These are phyloP conservation scores for Pangasius larnaudii DNA, from an alignment of 2,797 vertebrate genomes.

Conservation along the genomic window DNA sequence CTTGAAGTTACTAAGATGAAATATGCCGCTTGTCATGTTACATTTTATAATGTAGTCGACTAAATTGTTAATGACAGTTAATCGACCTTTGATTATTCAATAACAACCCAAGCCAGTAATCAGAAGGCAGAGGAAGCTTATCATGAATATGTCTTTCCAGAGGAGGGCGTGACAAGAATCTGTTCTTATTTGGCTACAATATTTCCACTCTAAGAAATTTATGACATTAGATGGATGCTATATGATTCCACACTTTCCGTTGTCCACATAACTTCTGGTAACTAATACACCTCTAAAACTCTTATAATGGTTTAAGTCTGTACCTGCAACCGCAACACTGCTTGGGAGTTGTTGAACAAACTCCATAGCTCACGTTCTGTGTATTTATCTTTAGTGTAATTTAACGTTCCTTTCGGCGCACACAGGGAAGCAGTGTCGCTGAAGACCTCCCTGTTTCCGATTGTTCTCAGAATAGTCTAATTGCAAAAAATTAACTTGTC, in stretches of 20 bases:
- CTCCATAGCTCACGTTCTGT: slow-evolving; percentile 44
- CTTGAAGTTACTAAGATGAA: neutral
- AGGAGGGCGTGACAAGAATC: neutral
- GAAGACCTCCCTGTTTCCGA: slow-evolving; percentile 77
- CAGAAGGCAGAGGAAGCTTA: neutral
- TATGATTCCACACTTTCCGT: slow-evolving; percentile 19
- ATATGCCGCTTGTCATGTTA: no score
- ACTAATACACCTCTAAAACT: neutral
- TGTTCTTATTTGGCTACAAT: neutral
- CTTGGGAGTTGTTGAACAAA: slow-evolving; percentile 50
- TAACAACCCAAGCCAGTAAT: neutral
- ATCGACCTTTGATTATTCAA: neutral
- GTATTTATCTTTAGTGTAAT: slow-evolving; percentile 60
- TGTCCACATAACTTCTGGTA: neutral
- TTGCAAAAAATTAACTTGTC: slow-evolving; percentile 93
- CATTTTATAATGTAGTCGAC: neutral
- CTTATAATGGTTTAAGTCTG: slow-evolving; percentile 7
- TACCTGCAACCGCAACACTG: neutral
- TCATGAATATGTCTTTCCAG: neutral
- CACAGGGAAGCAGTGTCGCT: slow-evolving; percentile 66
- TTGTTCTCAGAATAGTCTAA: slow-evolving; percentile 83
- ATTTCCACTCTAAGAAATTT: neutral
- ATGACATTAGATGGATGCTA: neutral
- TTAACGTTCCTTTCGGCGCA: slow-evolving; percentile 50
- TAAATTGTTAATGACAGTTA: neutral